Conservation (phyloP, 2,888 invertebrate genomes). For the Baccha elongata region DNA sequence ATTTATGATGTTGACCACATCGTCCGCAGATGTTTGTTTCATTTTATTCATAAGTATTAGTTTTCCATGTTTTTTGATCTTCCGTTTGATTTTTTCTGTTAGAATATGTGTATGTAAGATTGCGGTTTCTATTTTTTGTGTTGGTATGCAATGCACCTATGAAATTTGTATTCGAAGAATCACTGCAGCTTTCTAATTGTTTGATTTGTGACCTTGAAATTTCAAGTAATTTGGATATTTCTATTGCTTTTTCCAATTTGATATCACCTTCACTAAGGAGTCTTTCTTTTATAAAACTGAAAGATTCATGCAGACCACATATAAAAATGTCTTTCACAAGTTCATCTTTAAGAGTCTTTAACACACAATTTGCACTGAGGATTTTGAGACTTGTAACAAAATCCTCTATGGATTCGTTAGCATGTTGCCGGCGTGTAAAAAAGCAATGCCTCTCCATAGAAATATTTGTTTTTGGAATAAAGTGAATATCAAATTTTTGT, state of each 20-base stretch:
- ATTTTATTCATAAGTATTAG: conserved; percentile 12
- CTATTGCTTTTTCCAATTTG: conserved; percentile 12
- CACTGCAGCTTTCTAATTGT: conserved; percentile 7
- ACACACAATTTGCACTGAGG: conserved; percentile 25
- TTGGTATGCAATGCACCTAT: conserved; percentile 18
- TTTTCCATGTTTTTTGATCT: conserved; percentile 24
- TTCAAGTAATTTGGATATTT: conserved; percentile 21
- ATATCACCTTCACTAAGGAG: conserved; percentile 24
- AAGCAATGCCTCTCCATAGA: conserved; percentile 22
- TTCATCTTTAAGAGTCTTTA: conserved; percentile 27
- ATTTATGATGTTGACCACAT: conserved; percentile 11
- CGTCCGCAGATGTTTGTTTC: conserved; percentile 8
- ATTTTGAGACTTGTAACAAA: conserved; percentile 33
- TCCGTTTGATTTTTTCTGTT: conserved; percentile 28
- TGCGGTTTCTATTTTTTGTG: conserved; percentile 19
- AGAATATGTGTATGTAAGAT: conserved; percentile 11
- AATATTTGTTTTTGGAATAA: conserved; percentile 20
- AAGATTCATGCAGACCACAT: conserved; percentile 27
- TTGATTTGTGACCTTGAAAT: conserved; percentile 29
- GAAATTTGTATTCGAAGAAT: conserved; percentile 10
- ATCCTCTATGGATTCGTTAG: conserved; percentile 41
- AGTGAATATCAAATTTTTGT: conserved; percentile 34
- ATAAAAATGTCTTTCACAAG: conserved; percentile 22
- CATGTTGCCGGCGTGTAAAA: conserved; percentile 26
- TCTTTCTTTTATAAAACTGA: conserved; percentile 32